Evolutionary conservation across 2,113 vertebrate species (phyloP).

Genomic region (Thamnophis sirtalis): DNA sequence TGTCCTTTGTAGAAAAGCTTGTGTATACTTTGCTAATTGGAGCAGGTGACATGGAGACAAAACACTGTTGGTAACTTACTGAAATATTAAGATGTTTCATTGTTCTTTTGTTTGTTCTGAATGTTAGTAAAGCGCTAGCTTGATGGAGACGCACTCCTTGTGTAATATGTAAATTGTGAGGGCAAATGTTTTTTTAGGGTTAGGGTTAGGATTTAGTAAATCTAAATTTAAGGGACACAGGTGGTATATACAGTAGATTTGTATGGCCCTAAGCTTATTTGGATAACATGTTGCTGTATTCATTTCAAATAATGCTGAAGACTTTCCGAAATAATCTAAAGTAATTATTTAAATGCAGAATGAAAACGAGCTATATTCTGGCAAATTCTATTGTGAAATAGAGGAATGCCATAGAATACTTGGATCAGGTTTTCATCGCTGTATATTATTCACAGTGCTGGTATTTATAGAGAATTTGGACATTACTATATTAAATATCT

Average conservation of each 20-base stretch:
- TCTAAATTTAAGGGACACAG: neutral
- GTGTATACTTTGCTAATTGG: neutral
- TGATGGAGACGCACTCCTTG: neutral
- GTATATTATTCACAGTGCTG: neutral
- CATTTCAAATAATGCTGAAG: rapidly evolving
- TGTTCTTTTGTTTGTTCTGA: neutral
- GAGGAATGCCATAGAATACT: neutral
- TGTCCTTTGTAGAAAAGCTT: neutral
- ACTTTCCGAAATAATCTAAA: neutral
- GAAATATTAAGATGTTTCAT: neutral
- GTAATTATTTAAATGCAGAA: neutral
- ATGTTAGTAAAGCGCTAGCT: neutral
- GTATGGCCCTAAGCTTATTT: rapidly evolving
- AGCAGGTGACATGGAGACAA: neutral
- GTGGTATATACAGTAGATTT: neutral
- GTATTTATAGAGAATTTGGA: neutral
- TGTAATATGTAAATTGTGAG: neutral
- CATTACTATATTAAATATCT: neutral
- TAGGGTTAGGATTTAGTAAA: neutral
- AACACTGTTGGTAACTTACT: neutral
- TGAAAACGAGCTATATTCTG: neutral
- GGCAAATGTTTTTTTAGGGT: neutral
- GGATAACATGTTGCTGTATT: neutral
- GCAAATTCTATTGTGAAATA: neutral
- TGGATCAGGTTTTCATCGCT: neutral